Conservation (phyloP, 2,888 invertebrate genomes). For the Microplitis deprimator region DNA sequence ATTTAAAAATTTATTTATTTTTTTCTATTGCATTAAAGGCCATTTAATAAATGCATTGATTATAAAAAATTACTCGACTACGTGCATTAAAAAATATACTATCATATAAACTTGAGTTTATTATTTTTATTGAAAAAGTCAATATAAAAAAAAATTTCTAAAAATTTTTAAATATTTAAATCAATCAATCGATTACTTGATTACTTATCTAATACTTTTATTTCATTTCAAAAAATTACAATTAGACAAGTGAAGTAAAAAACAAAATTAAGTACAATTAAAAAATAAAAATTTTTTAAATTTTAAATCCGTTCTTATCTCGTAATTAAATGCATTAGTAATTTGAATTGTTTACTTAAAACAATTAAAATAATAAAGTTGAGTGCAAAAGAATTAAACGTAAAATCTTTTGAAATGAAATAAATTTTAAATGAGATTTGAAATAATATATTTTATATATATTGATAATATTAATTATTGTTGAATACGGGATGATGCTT, state of each 20-base stretch:
- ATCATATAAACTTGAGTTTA: constrained; percentile 45
- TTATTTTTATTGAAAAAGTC: constrained; percentile 51
- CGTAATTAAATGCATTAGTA: constrained; percentile 46
- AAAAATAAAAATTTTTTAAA: constrained; percentile 27
- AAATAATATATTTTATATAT: constrained; percentile 39
- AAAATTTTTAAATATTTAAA: constrained; percentile 35
- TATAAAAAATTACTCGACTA: constrained; percentile 45
- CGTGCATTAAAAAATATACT: constrained; percentile 58
- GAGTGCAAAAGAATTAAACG: constrained; percentile 42
- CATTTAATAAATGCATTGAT: constrained; percentile 43
- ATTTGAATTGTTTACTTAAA: constrained; percentile 37
- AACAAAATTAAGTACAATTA: constrained; percentile 44
- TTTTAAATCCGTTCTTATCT: constrained; percentile 27
- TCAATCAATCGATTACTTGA: background rate
- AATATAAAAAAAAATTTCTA: constrained; percentile 53
- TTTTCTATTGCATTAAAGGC: constrained; percentile 48
- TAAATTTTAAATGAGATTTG: constrained; percentile 42
- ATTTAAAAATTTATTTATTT: constrained; percentile 26
- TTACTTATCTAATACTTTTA: constrained; percentile 42
- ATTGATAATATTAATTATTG: constrained; percentile 39
- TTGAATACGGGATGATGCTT: constrained; percentile 45
- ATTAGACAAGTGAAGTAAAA: constrained; percentile 29
- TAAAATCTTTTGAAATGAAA: constrained; percentile 62
- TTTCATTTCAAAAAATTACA: constrained; percentile 61
- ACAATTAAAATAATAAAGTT: constrained; percentile 40